These are phyloP conservation scores for Petrocephalus zakoni DNA, from an alignment of 2,113 vertebrate genomes.

Conservation along the genomic window DNA sequence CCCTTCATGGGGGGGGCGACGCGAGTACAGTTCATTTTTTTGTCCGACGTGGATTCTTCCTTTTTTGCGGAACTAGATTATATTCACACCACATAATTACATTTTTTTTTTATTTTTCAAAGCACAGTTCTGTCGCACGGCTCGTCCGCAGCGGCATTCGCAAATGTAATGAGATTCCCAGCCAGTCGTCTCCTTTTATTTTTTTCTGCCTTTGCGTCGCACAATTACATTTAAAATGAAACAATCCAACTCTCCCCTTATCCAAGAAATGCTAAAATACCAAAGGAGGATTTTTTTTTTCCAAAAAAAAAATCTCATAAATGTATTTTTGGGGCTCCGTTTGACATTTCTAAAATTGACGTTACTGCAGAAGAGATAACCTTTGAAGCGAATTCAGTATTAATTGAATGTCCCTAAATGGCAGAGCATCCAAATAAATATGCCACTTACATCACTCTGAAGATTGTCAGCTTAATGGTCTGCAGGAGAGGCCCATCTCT, in stretches of 20 bases:
- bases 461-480: slow-evolving; percentile 26
- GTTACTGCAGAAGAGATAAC: neutral
- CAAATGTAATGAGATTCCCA: slow-evolving; percentile 50
- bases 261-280: neutral
- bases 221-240: slow-evolving; percentile 39
- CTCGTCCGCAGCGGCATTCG: slow-evolving; percentile 42
- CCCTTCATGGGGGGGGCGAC: slow-evolving; percentile 35
- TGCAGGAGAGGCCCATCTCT: slow-evolving; percentile 31
- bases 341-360: slow-evolving; percentile 3
- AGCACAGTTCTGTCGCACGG: slow-evolving; percentile 22
- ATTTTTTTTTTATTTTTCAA: slow-evolving; percentile 25
- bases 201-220: slow-evolving; percentile 27
- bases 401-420: slow-evolving; percentile 29
- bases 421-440: slow-evolving; percentile 30
- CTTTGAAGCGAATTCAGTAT: neutral
- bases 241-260: slow-evolving; percentile 37
- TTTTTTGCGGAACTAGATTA: slow-evolving; percentile 42
- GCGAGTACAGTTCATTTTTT: slow-evolving; percentile 53
- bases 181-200: slow-evolving; percentile 33
- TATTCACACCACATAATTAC: slow-evolving; percentile 41
- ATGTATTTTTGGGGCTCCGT: neutral
- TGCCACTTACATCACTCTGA: slow-evolving; percentile 36
- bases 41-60: slow-evolving; percentile 37
- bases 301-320: neutral
- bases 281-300: neutral